These are phyloP conservation scores for Dissostichus mawsoni DNA, from an alignment of 2,113 vertebrate genomes.

Conservation along the genomic window DNA sequence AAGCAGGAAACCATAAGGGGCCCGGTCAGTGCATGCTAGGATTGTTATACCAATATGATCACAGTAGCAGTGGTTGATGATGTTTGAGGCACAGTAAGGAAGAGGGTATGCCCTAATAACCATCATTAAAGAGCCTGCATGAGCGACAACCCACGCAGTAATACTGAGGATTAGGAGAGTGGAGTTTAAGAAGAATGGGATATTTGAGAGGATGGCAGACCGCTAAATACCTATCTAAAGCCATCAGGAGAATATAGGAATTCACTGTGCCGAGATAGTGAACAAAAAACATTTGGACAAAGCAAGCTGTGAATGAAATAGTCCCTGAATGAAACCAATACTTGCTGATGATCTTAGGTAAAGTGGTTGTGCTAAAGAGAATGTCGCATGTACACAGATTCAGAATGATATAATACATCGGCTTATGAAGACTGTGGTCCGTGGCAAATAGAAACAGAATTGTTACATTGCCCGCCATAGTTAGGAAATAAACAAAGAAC, in stretches of 20 bases:
- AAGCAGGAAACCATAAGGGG: conserved; percentile 48
- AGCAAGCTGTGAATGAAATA: conserved; percentile 71
- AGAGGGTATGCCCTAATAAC: conserved; percentile 71
- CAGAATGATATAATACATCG: conserved; percentile 64
- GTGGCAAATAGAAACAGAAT: conserved; percentile 32
- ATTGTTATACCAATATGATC: conserved; percentile 72
- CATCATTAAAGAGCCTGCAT: rapidly evolving
- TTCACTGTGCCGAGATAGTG: conserved; percentile 72
- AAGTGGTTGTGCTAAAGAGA: conserved; percentile 65
- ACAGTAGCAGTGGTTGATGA: conserved; percentile 75
- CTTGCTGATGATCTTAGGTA: conserved; percentile 69
- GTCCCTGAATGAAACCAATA: conserved; percentile 66
- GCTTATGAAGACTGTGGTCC: conserved; percentile 70
- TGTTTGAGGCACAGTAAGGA: conserved; percentile 74
- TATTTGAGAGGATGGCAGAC: conserved; percentile 76
- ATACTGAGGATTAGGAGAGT: conserved; percentile 59
- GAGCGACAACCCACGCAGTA: conserved; percentile 47
- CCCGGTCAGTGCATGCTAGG: conserved; percentile 68
- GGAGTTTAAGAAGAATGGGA: conserved; percentile 47
- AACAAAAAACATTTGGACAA: conserved; percentile 76
- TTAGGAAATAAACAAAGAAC: conserved; percentile 61
- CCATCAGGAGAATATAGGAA: conserved; percentile 68
- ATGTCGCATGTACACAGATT: conserved; percentile 68
- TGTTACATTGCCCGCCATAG: conserved; percentile 40
- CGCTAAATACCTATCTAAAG: conserved; percentile 77